Evolutionary conservation across 2,797 vertebrate genomes (phyloP).

Genomic region (Rhabdophis nuchalis): DNA sequence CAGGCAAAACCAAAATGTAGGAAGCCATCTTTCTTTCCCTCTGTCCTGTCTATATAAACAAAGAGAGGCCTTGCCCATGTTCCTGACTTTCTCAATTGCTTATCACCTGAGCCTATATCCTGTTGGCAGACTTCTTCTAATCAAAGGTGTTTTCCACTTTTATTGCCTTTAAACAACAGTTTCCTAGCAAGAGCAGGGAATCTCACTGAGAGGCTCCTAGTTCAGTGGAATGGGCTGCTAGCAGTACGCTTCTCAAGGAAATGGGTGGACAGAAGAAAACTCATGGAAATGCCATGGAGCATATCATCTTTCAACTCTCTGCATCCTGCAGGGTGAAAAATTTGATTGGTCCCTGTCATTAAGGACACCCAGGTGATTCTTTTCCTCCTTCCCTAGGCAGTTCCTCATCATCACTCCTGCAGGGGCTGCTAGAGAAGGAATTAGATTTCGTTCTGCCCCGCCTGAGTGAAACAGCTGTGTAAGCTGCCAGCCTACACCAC

Average conservation of each 20-base stretch:
- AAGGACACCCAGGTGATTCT: constrained; percentile 6
- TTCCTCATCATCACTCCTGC: not conserved
- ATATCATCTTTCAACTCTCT: not conserved
- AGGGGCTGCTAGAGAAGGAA: not conserved
- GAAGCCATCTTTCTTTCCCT: not conserved
- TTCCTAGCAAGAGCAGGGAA: not conserved
- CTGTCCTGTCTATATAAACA: not conserved
- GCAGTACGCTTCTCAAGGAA: not conserved
- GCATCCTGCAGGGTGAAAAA: not conserved
- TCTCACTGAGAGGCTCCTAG: not conserved
- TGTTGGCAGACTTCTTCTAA: not conserved
- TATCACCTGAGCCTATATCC: not conserved
- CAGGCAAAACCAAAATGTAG: not conserved
- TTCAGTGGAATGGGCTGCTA: not conserved
- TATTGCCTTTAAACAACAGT: not conserved
- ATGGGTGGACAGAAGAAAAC: not conserved
- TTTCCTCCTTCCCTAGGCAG: not conserved
- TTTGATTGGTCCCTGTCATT: constrained; percentile 7
- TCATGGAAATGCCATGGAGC: not conserved
- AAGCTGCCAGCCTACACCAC: constrained; percentile 40
- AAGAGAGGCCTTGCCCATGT: not conserved
- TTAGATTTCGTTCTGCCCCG: constrained; percentile 10
- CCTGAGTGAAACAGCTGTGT: constrained; percentile 25
- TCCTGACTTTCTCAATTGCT: not conserved
- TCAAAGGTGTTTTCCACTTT: not conserved